Evolutionary conservation across 2,888 invertebrate species (phyloP), one percentile per base, ranked within the genome.

Genomic region (Thecocarcelia acutangulata): DNA sequence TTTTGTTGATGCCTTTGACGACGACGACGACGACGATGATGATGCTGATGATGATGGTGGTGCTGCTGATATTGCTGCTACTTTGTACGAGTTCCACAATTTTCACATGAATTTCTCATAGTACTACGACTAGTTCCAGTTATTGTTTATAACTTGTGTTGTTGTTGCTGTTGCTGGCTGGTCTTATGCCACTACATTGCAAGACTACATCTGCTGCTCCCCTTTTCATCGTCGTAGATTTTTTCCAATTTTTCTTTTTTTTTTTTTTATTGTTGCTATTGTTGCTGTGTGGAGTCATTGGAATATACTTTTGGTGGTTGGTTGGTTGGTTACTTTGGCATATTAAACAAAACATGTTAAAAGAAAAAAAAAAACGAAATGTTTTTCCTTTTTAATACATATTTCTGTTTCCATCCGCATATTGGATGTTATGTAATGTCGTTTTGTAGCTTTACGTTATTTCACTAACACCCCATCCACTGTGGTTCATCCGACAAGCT

Each of bases 141-240:
- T 81, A 77, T 81, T 81, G 81, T 81, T 82, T 78, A 74, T 82
- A 82, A 77, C 82, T 74, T 81, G 17, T 80, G 64, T 59, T 59
- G 63, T 17, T 59, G 19, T 54, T 69, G 48, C 15, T 77, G 54
- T 44, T 72, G 66, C 52, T 61, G 19, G 64, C 54, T 73, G 33
- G 63, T 68, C 63, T 61, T 74, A 58, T 74, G 46, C 17, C 24
- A 24, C 42, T 50, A 50, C 28, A 64, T n/a, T 66, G 50, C 69
- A 42, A 64, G 33, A 50, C 42, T 63, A 68, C 56, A 70, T 66
- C 75, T 75, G 74, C 44, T 78, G 78, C 54, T 75, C 69, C 66
- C 64, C 64, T 66, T 75, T 64, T 59, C 42, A 69, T 48, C 63
- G 63, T 52, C 37, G 64, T 64, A 56, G 40, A 74, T 46, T 68